A percentile compares a stretch with the other conserved stretches of the same genome.
Evolutionary conservation across 2,888 invertebrate genomes (phyloP).

Genomic region (Cheilosia impressa): DNA sequence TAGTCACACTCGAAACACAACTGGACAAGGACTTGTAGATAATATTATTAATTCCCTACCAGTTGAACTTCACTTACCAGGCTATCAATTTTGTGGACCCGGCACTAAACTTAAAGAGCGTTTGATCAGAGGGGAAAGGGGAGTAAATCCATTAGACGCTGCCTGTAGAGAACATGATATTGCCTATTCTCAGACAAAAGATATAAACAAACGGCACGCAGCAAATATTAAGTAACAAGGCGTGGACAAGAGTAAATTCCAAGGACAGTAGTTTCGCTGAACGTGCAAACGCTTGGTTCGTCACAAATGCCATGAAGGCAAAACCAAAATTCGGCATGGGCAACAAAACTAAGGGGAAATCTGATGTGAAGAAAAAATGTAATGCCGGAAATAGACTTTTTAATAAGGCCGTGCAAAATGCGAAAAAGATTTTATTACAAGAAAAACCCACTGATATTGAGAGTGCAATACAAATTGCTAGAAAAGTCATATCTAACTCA

Average conservation of each 20-base stretch:
- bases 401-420: no score
- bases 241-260: slow-evolving; percentile 63
- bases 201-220: slow-evolving; percentile 28
- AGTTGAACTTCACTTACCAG: slow-evolving; percentile 76
- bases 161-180: no score
- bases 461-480: slow-evolving; percentile 61
- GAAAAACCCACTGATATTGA: no score
- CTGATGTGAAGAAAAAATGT: neutral
- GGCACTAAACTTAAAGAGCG: no score
- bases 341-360: slow-evolving; percentile 9
- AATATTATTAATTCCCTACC: slow-evolving; percentile 75
- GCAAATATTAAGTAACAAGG: slow-evolving; percentile 51
- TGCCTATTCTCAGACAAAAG: slow-evolving; percentile 44
- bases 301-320: slow-evolving; percentile 67
- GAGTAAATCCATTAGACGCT: no score
- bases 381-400: slow-evolving; percentile 23
- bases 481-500: slow-evolving; percentile 45
- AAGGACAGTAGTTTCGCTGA: slow-evolving; percentile 56
- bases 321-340: slow-evolving; percentile 72
- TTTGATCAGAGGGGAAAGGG: no score
- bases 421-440: no score
- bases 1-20: no score
- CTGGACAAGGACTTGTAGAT: slow-evolving; percentile 51
- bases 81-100: no score
- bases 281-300: slow-evolving; percentile 57